These are phyloP conservation scores for Caenorhabditis sinica DNA, from an alignment of 2,888 invertebrate species.

Conservation along the genomic window DNA sequence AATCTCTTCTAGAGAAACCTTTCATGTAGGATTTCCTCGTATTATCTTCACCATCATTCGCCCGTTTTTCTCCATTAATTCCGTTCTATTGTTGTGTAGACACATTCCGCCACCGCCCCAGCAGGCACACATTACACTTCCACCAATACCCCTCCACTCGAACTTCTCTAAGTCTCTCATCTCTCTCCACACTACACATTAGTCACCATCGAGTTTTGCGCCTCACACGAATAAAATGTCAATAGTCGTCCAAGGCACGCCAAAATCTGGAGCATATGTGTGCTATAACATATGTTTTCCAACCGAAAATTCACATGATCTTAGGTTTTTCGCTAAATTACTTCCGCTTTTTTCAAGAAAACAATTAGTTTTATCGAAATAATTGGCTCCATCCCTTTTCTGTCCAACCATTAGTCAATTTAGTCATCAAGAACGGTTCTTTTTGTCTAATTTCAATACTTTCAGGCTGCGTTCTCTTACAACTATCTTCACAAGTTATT, in stretches of 20 bases:
- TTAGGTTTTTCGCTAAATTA: conserved; percentile 26
- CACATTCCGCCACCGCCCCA: not conserved
- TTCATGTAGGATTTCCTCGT: conserved; percentile 3
- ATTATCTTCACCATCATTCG: conserved; percentile 3
- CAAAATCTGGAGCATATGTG: not conserved
- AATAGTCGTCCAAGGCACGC: not conserved
- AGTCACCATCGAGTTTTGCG: not conserved
- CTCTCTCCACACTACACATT: not conserved
- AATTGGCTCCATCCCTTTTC: not conserved
- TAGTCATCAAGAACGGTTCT: not conserved
- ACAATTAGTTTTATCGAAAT: not conserved
- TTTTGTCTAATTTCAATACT: conserved; percentile 17
- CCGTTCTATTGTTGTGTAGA: conserved; percentile 39
- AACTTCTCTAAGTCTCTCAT: not conserved
- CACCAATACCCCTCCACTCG: not conserved
- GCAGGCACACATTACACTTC: conserved; percentile 34
- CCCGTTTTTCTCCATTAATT: conserved; percentile 25
- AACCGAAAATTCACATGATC: conserved; percentile 54
- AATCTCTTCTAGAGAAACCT: conserved; percentile 4
- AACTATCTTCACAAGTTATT: conserved; percentile 5
- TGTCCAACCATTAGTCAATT: not conserved
- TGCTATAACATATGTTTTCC: conserved; percentile 58
- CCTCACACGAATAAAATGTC: conserved; percentile 16
- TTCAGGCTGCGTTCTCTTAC: conserved; percentile 28
- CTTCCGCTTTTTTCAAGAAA: not conserved